A percentile compares a stretch with the other conserved stretches of the same genome.
phyloP scores from a whole-genome alignment of 2,113 vertebrate genomes.

The Crotalus tigris region DNA sequence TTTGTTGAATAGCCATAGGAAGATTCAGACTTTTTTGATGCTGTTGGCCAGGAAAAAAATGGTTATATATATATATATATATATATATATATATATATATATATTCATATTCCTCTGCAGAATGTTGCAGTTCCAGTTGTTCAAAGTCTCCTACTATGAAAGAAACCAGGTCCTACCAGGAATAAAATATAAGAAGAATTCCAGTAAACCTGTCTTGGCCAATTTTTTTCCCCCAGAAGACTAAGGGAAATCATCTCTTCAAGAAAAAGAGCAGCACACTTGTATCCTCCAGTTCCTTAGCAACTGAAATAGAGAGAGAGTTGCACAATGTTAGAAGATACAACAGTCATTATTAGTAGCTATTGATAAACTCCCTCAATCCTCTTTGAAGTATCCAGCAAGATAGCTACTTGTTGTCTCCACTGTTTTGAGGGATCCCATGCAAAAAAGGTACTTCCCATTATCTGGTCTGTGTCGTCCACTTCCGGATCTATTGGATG shows the following conservation, averaged over 20 bases:
- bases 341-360: not conserved
- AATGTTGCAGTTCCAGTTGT: not conserved
- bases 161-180: not conserved
- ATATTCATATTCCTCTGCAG: not conserved
- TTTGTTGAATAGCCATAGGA: not conserved
- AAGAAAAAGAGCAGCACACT: not conserved
- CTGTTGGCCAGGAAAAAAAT: not conserved
- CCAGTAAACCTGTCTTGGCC: not conserved
- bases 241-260: not conserved
- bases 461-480: not conserved
- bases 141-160: not conserved
- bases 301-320: not conserved
- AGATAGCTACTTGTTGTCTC: not conserved
- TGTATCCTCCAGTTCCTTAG: not conserved
- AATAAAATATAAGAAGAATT: not conserved
- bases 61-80: not conserved
- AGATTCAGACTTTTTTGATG: not conserved
- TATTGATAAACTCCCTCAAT: not conserved
- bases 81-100: not conserved
- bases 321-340: not conserved
- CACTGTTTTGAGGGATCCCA: not conserved
- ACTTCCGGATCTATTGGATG: not conserved
- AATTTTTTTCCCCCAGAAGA: not conserved
- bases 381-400: not conserved
- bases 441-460: not conserved